phyloP scores from a whole-genome alignment of 2,888 invertebrate species.

The Eudemis profundana region DNA sequence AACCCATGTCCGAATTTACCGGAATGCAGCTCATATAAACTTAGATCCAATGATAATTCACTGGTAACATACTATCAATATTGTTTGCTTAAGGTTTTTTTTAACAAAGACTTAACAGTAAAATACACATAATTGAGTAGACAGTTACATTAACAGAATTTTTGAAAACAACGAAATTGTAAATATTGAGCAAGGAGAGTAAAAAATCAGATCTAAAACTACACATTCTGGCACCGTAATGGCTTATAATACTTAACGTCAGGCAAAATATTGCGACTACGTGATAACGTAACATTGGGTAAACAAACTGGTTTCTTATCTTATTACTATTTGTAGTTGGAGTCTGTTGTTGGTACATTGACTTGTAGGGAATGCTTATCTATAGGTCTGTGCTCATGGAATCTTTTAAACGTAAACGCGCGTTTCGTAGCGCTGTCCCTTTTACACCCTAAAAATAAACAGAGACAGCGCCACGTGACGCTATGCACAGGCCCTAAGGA shows the following conservation, averaged over 20 bases:
- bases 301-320: slow-evolving; percentile 29
- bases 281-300: slow-evolving; percentile 17
- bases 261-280: slow-evolving; percentile 40
- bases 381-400: too few species aligned
- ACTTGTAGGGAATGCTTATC: not conserved
- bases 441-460: too few species aligned
- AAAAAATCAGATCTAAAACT: slow-evolving; percentile 48
- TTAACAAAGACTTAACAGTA: too few species aligned
- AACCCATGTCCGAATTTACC: too few species aligned
- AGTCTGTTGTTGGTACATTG: not conserved
- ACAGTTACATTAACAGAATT: not conserved
- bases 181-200: slow-evolving; percentile 47
- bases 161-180: slow-evolving; percentile 27
- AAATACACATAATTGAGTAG: not conserved
- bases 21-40: too few species aligned
- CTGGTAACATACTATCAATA: too few species aligned
- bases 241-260: slow-evolving; percentile 53
- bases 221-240: slow-evolving; percentile 62
- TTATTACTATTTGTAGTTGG: slow-evolving; percentile 5
- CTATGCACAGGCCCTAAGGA: too few species aligned
- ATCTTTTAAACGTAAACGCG: not conserved
- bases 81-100: too few species aligned
- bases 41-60: too few species aligned
- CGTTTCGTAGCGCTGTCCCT: too few species aligned
- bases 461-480: too few species aligned